Conservation (phyloP, 2,888 invertebrate species). For the Phyllotreta striolata region DNA sequence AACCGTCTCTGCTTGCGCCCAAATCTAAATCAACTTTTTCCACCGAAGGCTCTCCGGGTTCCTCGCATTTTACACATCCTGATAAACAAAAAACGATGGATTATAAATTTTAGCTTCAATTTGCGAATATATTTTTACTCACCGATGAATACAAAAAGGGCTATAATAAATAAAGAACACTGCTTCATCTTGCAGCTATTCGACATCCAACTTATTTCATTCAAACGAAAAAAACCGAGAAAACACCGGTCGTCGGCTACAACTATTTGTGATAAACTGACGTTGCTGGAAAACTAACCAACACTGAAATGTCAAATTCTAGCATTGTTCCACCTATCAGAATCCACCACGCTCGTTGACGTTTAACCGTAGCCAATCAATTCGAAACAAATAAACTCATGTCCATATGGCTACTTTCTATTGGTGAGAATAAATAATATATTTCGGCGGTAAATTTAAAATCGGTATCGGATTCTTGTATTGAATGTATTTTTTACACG, state of each 20-base stretch:
- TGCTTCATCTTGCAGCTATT: conserved; percentile 54
- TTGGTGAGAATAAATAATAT: conserved; percentile 44
- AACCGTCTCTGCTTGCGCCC: conserved; percentile 86
- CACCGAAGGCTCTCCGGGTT: conserved; percentile 62
- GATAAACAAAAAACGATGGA: conserved; percentile 19
- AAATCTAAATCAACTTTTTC: conserved; percentile 79
- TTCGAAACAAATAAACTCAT: conserved; percentile 40
- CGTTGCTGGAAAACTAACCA: conserved; percentile 17
- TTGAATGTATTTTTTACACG: too few relatives aligned
- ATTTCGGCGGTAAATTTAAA: too few relatives aligned
- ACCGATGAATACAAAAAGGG: conserved; percentile 54
- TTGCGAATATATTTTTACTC: conserved; percentile 39
- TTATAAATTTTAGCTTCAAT: neutral
- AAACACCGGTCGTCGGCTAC: conserved; percentile 24
- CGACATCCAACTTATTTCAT: conserved; percentile 27
- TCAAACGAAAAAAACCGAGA: conserved; percentile 27
- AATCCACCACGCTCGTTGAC: conserved; percentile 53
- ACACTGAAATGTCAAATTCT: conserved; percentile 34
- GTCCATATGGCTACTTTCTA: conserved; percentile 56
- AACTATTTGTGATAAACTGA: conserved; percentile 25
- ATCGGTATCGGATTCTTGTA: too few relatives aligned
- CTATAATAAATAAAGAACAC: conserved; percentile 50
- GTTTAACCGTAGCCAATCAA: conserved; percentile 45
- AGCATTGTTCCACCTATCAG: conserved; percentile 49
- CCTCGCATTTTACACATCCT: conserved; percentile 62